phyloP scores from a whole-genome alignment of 2,888 invertebrate genomes.

The Stictocephala bisonia region DNA sequence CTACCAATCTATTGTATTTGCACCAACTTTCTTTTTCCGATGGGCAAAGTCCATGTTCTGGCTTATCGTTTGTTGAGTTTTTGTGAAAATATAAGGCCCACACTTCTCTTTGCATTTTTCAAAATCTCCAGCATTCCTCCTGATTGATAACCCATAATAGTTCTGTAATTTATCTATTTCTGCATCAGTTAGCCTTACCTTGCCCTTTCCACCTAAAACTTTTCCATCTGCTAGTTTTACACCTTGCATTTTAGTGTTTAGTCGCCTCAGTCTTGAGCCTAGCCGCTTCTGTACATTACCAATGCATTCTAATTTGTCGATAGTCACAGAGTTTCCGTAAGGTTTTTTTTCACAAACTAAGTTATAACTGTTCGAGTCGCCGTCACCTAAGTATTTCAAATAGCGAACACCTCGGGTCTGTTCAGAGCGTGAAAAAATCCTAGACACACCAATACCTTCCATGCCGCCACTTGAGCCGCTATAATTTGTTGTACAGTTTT shows the following conservation, averaged over 20 bases:
- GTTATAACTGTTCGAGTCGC: slow-evolving; percentile 27
- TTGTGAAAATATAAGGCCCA: slow-evolving; percentile 58
- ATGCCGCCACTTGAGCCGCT: slow-evolving; percentile 29
- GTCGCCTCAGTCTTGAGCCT: slow-evolving; percentile 44
- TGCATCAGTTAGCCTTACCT: slow-evolving; percentile 55
- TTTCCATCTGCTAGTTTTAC: slow-evolving; percentile 42
- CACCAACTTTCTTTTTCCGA: slow-evolving; percentile 54
- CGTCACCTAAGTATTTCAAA: slow-evolving; percentile 34
- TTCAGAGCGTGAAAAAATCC: slow-evolving; percentile 23
- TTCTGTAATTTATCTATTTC: slow-evolving; percentile 55
- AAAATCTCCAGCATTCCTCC: slow-evolving; percentile 52
- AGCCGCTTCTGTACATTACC: slow-evolving; percentile 30
- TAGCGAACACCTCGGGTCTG: slow-evolving; percentile 19
- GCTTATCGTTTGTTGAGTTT: slow-evolving; percentile 55
- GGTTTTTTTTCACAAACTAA: slow-evolving; percentile 34
- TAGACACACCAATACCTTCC: slow-evolving; percentile 17
- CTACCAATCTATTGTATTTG: slow-evolving; percentile 54
- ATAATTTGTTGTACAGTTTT: slow-evolving; percentile 46
- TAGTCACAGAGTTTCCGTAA: slow-evolving; percentile 43
- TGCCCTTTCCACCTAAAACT: slow-evolving; percentile 51
- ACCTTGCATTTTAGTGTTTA: slow-evolving; percentile 14
- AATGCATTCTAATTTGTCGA: slow-evolving; percentile 23
- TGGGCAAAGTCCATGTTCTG: slow-evolving; percentile 56
- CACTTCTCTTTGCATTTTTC: slow-evolving; percentile 57
- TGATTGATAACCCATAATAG: slow-evolving; percentile 58